phyloP scores from a whole-genome alignment of 2,797 vertebrate species.

The Anabas testudineus region DNA sequence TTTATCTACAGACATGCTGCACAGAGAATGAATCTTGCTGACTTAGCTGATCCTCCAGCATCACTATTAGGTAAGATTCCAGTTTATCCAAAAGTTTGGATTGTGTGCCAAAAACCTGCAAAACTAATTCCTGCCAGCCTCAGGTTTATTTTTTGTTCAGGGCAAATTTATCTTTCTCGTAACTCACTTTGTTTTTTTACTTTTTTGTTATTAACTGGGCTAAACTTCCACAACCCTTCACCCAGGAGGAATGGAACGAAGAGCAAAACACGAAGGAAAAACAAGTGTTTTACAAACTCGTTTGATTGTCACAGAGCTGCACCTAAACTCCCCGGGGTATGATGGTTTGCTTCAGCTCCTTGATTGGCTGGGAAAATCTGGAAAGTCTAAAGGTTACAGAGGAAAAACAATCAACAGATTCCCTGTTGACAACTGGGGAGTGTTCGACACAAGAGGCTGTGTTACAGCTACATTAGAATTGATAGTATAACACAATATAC shows the following conservation, averaged over 20 bases:
- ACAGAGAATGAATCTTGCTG: neutral
- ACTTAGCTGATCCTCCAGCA: neutral
- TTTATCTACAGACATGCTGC: neutral
- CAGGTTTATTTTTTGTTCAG: neutral
- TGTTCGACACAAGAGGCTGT: too few relatives aligned
- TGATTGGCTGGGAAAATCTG: conserved; percentile 4
- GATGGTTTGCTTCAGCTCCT: conserved; percentile 17
- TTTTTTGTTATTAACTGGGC: neutral
- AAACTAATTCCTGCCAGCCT: neutral
- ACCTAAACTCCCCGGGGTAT: conserved; percentile 7
- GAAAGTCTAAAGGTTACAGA: neutral
- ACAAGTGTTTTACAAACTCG: conserved; percentile 1
- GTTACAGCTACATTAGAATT: too few relatives aligned
- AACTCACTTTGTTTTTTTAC: neutral
- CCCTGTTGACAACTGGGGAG: too few relatives aligned
- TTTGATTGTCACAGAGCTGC: conserved; percentile 16
- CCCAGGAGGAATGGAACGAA: neutral
- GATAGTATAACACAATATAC: too few relatives aligned
- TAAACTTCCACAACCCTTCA: neutral
- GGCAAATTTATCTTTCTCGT: neutral
- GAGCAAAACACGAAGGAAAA: neutral
- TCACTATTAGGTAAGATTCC: neutral
- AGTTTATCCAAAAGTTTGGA: neutral
- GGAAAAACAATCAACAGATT: too few relatives aligned
- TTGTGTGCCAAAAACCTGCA: neutral